Percentiles rank a stretch among this genome's conserved stretches.
These are phyloP conservation scores for Apantesis nais DNA, from an alignment of 2,888 invertebrate genomes.

Conservation along the genomic window DNA sequence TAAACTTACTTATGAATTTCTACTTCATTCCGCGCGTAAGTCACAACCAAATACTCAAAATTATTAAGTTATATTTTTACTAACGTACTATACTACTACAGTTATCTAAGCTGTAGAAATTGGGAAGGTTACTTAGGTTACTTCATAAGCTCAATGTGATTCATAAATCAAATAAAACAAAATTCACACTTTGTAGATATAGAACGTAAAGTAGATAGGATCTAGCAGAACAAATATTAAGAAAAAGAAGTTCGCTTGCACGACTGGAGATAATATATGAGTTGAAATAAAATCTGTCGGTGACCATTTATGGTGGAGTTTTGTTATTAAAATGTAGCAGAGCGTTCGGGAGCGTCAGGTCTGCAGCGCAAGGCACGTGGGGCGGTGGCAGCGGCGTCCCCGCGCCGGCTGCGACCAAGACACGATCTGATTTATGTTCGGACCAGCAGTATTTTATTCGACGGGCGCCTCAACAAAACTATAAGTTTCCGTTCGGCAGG, in stretches of 20 bases:
- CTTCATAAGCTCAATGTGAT: neutral
- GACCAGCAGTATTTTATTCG: constrained; percentile 84
- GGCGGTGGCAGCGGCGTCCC: constrained; percentile 57
- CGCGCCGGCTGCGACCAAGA: constrained; percentile 79
- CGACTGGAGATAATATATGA: constrained; percentile 76
- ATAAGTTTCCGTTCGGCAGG: constrained; percentile 85
- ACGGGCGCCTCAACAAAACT: constrained; percentile 85
- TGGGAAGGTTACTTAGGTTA: no score
- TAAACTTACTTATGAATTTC: neutral
- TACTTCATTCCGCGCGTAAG: neutral
- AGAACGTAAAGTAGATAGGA: constrained; percentile 15
- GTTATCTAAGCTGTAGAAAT: no score
- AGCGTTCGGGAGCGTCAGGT: constrained; percentile 46
- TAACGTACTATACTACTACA: no score
- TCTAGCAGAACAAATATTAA: constrained; percentile 56
- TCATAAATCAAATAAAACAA: neutral
- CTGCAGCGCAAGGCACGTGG: constrained; percentile 25
- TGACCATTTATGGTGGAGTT: constrained; percentile 79
- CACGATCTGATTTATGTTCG: constrained; percentile 82
- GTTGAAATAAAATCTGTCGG: constrained; percentile 82
- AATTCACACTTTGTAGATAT: neutral
- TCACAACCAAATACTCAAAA: no score
- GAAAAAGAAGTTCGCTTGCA: constrained; percentile 67
- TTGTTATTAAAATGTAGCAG: constrained; percentile 84
- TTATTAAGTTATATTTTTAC: no score